Conservation (phyloP, 2,888 invertebrate genomes). For the Autographa gamma region DNA sequence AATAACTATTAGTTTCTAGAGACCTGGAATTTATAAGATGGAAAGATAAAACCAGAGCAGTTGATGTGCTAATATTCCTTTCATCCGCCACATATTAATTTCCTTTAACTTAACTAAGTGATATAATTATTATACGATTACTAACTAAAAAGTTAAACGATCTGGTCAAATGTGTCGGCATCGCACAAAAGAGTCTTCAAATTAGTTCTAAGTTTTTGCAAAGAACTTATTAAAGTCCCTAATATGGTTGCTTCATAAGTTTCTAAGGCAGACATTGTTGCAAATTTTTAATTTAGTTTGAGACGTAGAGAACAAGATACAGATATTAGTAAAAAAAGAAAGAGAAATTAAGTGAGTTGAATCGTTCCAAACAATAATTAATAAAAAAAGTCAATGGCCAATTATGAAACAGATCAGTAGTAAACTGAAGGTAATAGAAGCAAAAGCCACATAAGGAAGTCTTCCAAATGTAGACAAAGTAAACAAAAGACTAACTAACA, state of each 20-base stretch:
- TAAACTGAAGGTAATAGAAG: too few species aligned
- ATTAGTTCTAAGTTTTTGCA: conserved; percentile 28
- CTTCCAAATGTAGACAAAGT: conserved; percentile 22
- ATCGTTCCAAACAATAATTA: too few species aligned
- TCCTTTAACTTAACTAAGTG: conserved; percentile 12
- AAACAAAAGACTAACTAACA: conserved; percentile 32
- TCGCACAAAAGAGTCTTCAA: conserved; percentile 20
- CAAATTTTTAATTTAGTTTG: conserved; percentile 16
- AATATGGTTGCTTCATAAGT: conserved; percentile 22
- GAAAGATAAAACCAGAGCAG: too few species aligned
- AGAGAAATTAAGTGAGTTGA: too few species aligned
- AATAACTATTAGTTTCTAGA: too few species aligned
- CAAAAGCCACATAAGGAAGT: conserved; percentile 8
- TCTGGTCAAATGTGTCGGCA: conserved; percentile 36
- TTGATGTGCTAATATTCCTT: too few species aligned
- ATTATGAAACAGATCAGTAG: too few species aligned
- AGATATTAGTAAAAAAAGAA: conserved; percentile 20
- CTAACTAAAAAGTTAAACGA: conserved; percentile 35
- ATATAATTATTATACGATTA: conserved; percentile 30
- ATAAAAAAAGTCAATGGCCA: too few species aligned
- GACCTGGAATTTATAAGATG: too few species aligned
- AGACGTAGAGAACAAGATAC: conserved; percentile 10
- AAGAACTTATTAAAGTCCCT: conserved; percentile 28
- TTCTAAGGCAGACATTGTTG: conserved; percentile 35
- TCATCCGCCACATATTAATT: conserved; percentile 4